Base-by-base conservation (phyloP, 2,888 invertebrate genomes). In the Timema podura region DNA sequence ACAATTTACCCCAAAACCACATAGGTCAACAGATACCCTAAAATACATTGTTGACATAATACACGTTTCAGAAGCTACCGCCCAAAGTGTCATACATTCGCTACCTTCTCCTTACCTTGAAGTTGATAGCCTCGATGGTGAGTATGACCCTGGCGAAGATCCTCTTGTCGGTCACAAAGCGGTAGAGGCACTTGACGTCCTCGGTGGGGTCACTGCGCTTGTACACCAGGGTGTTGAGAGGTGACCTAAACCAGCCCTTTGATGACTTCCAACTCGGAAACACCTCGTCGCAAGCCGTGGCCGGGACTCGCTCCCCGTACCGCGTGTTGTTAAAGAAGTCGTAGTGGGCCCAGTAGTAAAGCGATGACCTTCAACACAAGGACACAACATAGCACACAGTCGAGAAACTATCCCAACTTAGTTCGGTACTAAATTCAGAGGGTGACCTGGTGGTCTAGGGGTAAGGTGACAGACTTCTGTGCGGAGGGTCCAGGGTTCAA, bases 331-430 rank as follows among this genome's bases (percentile, higher is more conserved):
- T 95, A 83, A 95, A 95, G 84, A 95, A 95, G 78, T 95, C 95
- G 78, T 95, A 95, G 79, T 95, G 95, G 0, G 95, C 95, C 95
- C 95, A 95, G 80, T 95, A 95, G 81, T 95, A 95, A 13, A 96
- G 84, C 0, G 95, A 95, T n/a, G 94, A 94, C 0, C 89, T 89
- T 79, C n/a, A 77, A 76, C 61, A 16, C 44, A 61, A 16, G 5
- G 9, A 57, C n/a, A 15, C 3, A 13, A n/a, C 57, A 16, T 13
- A 57, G 30, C 57, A 13, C 57, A 57, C 57, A 3, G 51, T 49
- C n/a, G 10, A 49, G 51, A 49, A 10, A 49, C 3, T 1, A 30
- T 2, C 30, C 30, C 30, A 30, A 30, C 30, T 30, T 30, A 30
- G 30, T 30, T 30, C 3, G 30, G 30, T 30, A 30, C 30, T 30